Percentiles rank a stretch among this genome's conserved stretches.
These are phyloP conservation scores for Dynastes tityus DNA, from an alignment of 2,888 invertebrate species.

Conservation along the genomic window DNA sequence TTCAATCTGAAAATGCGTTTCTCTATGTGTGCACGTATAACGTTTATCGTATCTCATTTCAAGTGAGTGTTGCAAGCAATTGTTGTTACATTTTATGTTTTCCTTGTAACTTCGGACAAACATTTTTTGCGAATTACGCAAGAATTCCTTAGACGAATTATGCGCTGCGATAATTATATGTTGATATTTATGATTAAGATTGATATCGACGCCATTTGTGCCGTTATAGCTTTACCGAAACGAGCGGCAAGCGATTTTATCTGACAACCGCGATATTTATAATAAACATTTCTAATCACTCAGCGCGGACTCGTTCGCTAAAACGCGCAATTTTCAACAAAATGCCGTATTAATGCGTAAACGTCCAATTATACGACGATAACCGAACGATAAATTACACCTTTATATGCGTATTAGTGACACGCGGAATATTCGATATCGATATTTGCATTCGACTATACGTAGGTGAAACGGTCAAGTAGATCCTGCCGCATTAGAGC, in stretches of 20 bases:
- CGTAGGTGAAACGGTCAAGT: constrained; percentile 34
- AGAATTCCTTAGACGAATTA: background rate
- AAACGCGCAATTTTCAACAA: constrained; percentile 42
- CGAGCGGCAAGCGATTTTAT: constrained; percentile 32
- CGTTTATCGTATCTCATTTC: no score
- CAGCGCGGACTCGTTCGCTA: constrained; percentile 2
- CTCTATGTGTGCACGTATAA: no score
- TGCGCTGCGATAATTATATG: constrained; percentile 11
- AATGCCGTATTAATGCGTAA: constrained; percentile 45
- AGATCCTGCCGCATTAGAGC: background rate
- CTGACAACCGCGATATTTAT: constrained; percentile 26
- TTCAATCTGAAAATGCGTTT: no score
- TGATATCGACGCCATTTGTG: constrained; percentile 34
- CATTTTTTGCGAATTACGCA: background rate
- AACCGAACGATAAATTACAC: constrained; percentile 43
- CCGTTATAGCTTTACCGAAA: constrained; percentile 21
- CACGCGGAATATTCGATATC: constrained; percentile 39
- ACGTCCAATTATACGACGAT: constrained; percentile 45
- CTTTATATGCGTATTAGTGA: constrained; percentile 44
- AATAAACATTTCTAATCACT: constrained; percentile 38
- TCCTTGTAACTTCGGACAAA: no score
- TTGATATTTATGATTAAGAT: constrained; percentile 40
- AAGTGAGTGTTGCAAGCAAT: no score
- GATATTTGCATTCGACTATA: constrained; percentile 43
- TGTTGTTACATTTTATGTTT: no score